A percentile compares a stretch with the other conserved stretches of the same genome.
Conservation (phyloP, 2,888 invertebrate genomes). For the Gerris lacustris region DNA sequence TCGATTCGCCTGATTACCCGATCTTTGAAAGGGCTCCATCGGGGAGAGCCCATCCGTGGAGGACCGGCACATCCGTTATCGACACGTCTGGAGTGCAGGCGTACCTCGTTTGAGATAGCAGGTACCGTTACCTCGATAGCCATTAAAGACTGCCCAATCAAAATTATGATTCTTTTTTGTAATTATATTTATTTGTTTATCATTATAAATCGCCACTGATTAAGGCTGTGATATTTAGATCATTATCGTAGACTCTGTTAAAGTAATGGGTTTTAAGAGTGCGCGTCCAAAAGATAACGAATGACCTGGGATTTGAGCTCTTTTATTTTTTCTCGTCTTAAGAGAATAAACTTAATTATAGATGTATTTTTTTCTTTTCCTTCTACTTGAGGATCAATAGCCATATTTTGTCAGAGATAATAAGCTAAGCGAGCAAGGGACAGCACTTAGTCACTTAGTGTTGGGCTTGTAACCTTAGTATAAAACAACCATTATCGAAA, state of each 20-base stretch:
- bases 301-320: too few relatives aligned
- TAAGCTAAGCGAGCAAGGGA: too few relatives aligned
- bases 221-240: constrained; percentile 3
- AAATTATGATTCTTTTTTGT: not conserved
- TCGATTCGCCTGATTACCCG: constrained; percentile 71
- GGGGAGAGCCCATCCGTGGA: constrained; percentile 25
- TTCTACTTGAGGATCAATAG: too few relatives aligned
- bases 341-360: too few relatives aligned
- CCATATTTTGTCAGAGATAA: too few relatives aligned
- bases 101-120: constrained; percentile 52
- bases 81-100: constrained; percentile 46
- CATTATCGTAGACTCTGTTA: not conserved
- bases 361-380: too few relatives aligned
- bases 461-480: too few relatives aligned
- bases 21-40: constrained; percentile 52
- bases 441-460: too few relatives aligned
- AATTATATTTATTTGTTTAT: constrained; percentile 5
- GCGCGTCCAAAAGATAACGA: too few relatives aligned
- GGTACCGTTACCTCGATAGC: constrained; percentile 16
- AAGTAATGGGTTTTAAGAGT: too few relatives aligned
- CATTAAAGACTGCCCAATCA: constrained; percentile 2
- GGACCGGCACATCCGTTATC: constrained; percentile 39
- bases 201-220: not conserved
- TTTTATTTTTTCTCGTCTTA: too few relatives aligned
- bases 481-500: too few relatives aligned